Base-by-base conservation (phyloP, 2,113 vertebrate genomes). In the Rhabdornis inornatus region DNA sequence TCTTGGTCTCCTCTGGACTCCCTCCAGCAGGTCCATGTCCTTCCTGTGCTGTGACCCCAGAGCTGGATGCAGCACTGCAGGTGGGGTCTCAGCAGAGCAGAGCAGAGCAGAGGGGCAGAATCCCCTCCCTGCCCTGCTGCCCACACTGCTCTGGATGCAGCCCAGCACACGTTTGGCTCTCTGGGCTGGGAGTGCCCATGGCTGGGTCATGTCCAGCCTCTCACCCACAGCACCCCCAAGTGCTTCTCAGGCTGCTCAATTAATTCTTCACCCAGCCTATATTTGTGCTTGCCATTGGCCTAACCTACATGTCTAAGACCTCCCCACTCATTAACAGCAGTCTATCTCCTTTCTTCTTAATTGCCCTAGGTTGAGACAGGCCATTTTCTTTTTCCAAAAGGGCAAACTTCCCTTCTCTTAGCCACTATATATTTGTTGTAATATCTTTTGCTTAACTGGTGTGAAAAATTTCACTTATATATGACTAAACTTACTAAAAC, bases 21-120 rank as follows among this genome's bases (percentile, higher is more conserved):
- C 0, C 21, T 35, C 35, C 65, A 56, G 0, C 23, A 35, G 16
- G 2, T 63, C 40, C 37, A 1, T 44, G 33, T 49, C 7, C 7
- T 37, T 42, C 20, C 85, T 55, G 30, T 55, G 24, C 56, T 20
- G 45, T 1, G 39, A 2, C 1, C 65, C 57, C 65, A 71, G 65
- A 22, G 49, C 57, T 65, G 76, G 47, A 3, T 50, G 31, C 57
- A 65, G 86, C 22, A 0, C 37, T 89, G 37, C 59, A 65, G 50
- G 31, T 65, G 68, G 44, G 66, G 9, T 65, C 50, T 65, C 17
- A 57, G 2, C 50, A 71, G 66, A 42, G 75, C 55, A 78, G 55
- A 37, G n/a, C n/a, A n/a, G n/a, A n/a, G 84, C 20, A 57, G 59
- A 80, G 59, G 50, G 42, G 31, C 66, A 72, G 35, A 57, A 35